Conservation (phyloP, 2,888 invertebrate genomes). For the Chymomyza amoena region DNA sequence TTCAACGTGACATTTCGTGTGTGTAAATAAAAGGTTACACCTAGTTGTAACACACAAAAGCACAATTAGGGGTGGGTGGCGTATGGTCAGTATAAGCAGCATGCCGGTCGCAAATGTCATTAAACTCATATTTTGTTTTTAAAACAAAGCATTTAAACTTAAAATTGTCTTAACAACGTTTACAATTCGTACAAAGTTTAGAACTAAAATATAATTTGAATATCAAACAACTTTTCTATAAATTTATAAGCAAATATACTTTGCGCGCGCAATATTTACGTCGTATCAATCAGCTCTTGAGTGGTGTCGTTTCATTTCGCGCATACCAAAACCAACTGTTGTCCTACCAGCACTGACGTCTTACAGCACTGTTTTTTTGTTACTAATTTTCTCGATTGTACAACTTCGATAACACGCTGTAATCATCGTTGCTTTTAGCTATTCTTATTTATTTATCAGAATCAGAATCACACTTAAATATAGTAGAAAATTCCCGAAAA, state of each 20-base stretch:
- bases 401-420: background rate
- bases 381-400: background rate
- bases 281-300: background rate
- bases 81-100: no score
- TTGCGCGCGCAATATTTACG: background rate
- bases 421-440: background rate
- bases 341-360: background rate
- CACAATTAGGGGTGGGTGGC: slow-evolving; percentile 1
- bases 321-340: background rate
- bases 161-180: no score
- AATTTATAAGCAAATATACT: background rate
- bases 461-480: background rate
- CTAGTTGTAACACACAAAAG: background rate
- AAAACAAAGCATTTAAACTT: no score
- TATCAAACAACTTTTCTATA: background rate
- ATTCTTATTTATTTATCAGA: background rate
- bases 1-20: slow-evolving; percentile 51
- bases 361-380: background rate
- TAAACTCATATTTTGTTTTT: background rate
- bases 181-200: no score
- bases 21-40: slow-evolving; percentile 47
- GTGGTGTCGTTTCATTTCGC: background rate
- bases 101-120: background rate
- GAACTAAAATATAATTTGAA: no score
- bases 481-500: background rate